Evolutionary conservation across 2,888 invertebrate species (phyloP), one percentile per base, ranked within the genome.

Genomic region (Orthosia cruda): DNA sequence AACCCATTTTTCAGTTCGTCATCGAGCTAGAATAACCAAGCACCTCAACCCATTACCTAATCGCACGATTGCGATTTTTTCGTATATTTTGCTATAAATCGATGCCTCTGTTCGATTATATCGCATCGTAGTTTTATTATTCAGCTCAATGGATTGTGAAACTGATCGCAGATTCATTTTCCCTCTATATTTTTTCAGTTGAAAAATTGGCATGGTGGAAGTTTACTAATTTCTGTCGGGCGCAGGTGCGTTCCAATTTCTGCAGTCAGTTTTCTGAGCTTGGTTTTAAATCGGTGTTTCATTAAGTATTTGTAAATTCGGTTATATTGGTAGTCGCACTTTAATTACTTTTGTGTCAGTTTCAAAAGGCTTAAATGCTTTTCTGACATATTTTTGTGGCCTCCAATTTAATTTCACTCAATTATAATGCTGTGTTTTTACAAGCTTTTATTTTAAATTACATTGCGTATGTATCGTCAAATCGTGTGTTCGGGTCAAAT

Each of bases 131-230:
- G 87, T 90, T 89, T 89, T 90, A 89, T 92, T 91, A 89, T 91
- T 89, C 91, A 86, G 89, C 67, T 86, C 92, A 92, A 80, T 91
- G 92, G 82, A 81, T 91, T 89, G 92, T 78, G 80, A 92, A 92
- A 90, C 84, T 82, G 86, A 90, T 83, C 83, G 83, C 80, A 78
- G 72, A 87, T 85, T 75, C 72, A 86, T 89, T 89, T 89, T 85
- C 64, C 32, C 62, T 67, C 55, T 71, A 57, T 65, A 74, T 64
- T 66, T 71, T 26, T 80, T 71, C 59, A 54, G 40, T 67, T 58
- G 77, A 72, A 75, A 74, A 78, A 80, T 26, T 61, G 58, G 12
- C 50, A 32, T 32, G 61, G 72, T 82, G 26, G 61, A 75, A 76
- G 64, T 78, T 80, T 45, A 73, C 71, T 77, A 75, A 85, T 72